phyloP scores from a whole-genome alignment of 2,888 invertebrate genomes.

The Microplitis deprimator region DNA sequence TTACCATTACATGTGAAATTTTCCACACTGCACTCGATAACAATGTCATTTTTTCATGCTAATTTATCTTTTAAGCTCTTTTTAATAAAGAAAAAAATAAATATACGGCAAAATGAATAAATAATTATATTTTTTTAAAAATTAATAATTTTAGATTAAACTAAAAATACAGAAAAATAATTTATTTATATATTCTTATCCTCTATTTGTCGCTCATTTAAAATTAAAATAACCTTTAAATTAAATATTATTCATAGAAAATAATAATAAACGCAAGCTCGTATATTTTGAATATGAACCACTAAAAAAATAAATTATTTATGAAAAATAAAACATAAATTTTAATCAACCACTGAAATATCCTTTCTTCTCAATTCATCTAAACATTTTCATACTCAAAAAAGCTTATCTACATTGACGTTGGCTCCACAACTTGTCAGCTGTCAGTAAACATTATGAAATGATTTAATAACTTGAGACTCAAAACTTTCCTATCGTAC shows the following conservation, averaged over 20 bases:
- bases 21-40: background rate
- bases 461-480: conserved; percentile 2
- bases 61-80: background rate
- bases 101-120: no score
- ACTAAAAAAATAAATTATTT: background rate
- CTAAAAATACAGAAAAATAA: no score
- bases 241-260: background rate
- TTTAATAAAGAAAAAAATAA: no score
- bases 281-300: background rate
- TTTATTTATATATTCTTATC: background rate
- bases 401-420: background rate
- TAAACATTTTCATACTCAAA: background rate
- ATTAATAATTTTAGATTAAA: no score
- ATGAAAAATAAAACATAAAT: background rate
- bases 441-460: background rate
- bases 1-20: background rate
- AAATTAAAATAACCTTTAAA: background rate
- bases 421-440: background rate
- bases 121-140: no score
- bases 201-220: background rate
- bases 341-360: background rate
- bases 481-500: background rate
- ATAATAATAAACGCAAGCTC: background rate
- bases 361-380: background rate
- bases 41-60: background rate